phyloP scores from a whole-genome alignment of 2,113 vertebrate genomes.

The Bubo scandiacus region DNA sequence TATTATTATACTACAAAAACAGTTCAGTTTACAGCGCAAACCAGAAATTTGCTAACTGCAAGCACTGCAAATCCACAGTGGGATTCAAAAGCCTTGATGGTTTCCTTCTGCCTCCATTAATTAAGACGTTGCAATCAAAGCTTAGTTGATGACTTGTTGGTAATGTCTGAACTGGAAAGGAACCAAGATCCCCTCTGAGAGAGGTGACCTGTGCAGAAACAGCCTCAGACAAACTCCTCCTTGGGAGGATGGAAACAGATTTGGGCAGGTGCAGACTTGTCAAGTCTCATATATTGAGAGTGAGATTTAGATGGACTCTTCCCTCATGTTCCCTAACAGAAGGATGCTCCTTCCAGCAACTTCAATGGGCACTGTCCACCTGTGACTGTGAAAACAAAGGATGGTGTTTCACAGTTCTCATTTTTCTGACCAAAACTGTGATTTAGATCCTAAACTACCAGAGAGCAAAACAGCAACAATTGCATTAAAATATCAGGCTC shows the following conservation, averaged over 20 bases:
- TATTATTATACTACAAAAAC: not conserved
- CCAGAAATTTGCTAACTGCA: not conserved
- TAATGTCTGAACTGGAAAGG: not conserved
- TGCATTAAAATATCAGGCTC: not conserved
- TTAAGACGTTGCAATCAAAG: not conserved
- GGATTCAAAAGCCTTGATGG: not conserved
- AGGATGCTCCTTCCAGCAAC: not conserved
- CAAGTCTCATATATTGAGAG: not conserved
- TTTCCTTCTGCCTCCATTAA: not conserved
- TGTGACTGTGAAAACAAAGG: not conserved
- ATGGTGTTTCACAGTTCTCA: not conserved
- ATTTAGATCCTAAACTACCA: not conserved
- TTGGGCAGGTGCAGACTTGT: not conserved
- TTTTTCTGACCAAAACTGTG: not conserved
- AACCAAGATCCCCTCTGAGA: not conserved
- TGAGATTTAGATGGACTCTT: not conserved
- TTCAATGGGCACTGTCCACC: not conserved
- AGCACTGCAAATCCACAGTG: not conserved
- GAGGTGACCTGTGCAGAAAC: not conserved
- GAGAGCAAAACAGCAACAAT: not conserved
- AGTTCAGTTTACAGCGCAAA: not conserved
- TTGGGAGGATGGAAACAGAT: not conserved
- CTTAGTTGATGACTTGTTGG: not conserved
- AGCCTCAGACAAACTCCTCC: not conserved
- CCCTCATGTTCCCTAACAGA: not conserved